Evolutionary conservation across 1,140 invertebrate genomes (phyloP).

Genomic region (Radopholus similis): DNA sequence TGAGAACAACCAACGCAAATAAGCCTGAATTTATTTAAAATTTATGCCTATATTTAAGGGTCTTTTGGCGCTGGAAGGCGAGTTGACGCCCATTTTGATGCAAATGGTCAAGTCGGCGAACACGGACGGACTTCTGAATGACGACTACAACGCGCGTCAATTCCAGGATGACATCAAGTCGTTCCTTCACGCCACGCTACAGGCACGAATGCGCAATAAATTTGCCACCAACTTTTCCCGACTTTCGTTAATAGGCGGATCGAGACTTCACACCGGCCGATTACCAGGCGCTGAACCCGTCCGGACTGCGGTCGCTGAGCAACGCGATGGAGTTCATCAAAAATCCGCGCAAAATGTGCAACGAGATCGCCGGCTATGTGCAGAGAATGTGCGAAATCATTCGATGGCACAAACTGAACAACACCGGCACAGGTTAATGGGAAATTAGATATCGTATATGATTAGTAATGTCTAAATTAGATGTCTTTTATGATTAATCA

Average conservation of each 20-base stretch:
- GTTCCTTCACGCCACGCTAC: constrained; percentile 70
- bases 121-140: constrained; percentile 93
- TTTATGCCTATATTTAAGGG: constrained; percentile 63
- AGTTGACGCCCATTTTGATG: constrained; percentile 94
- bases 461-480: too few species aligned
- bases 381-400: constrained; percentile 58
- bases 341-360: constrained; percentile 89
- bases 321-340: constrained; percentile 89
- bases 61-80: constrained; percentile 89
- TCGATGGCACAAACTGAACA: constrained; percentile 46
- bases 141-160: constrained; percentile 75
- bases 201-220: too few species aligned
- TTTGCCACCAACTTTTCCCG: constrained; percentile 12
- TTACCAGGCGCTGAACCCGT: constrained; percentile 80
- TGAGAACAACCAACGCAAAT: constrained; percentile 34
- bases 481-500: too few species aligned
- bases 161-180: constrained; percentile 80
- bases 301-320: constrained; percentile 75
- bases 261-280: constrained; percentile 82
- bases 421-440: neutral
- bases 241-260: constrained; percentile 69
- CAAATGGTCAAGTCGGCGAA: constrained; percentile 99
- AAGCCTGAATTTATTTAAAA: neutral
- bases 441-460: too few species aligned
- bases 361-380: constrained; percentile 62